Conservation (phyloP, 2,888 invertebrate genomes). For the Andrena hattorfiana region DNA sequence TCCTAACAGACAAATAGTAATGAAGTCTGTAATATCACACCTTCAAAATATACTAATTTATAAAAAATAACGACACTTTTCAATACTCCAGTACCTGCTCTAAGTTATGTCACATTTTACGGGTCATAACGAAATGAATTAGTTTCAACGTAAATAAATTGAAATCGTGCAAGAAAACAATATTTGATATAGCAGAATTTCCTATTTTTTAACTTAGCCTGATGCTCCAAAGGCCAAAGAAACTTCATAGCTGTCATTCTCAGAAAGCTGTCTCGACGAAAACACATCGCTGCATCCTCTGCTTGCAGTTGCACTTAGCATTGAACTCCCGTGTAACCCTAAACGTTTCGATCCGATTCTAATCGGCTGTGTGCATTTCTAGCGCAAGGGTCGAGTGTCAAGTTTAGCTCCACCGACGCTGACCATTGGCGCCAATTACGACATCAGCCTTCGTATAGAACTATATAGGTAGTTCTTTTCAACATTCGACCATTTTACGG, state of each 20-base stretch:
- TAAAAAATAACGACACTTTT: too few relatives aligned
- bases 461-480: slow-evolving; percentile 10
- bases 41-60: too few relatives aligned
- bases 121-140: too few relatives aligned
- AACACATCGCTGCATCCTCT: not conserved
- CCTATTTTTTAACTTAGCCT: too few relatives aligned
- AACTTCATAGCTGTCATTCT: not conserved
- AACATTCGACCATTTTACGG: slow-evolving; percentile 34
- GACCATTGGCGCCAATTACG: slow-evolving; percentile 52
- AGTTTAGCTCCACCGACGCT: slow-evolving; percentile 50
- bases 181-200: too few relatives aligned
- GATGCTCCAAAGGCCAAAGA: too few relatives aligned
- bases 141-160: too few relatives aligned
- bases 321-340: slow-evolving; percentile 61
- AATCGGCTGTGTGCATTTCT: slow-evolving; percentile 63
- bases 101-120: too few relatives aligned
- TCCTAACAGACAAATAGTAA: too few relatives aligned
- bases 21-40: too few relatives aligned
- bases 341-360: slow-evolving; percentile 65
- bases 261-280: slow-evolving; percentile 1
- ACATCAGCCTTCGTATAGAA: slow-evolving; percentile 19
- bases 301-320: slow-evolving; percentile 40
- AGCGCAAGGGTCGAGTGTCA: slow-evolving; percentile 68
- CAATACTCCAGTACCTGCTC: too few relatives aligned
- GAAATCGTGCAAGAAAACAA: too few relatives aligned